A percentile compares a stretch with the other conserved stretches of the same genome.
Evolutionary conservation across 2,888 invertebrate genomes (phyloP).

Genomic region (Eurois occulta): DNA sequence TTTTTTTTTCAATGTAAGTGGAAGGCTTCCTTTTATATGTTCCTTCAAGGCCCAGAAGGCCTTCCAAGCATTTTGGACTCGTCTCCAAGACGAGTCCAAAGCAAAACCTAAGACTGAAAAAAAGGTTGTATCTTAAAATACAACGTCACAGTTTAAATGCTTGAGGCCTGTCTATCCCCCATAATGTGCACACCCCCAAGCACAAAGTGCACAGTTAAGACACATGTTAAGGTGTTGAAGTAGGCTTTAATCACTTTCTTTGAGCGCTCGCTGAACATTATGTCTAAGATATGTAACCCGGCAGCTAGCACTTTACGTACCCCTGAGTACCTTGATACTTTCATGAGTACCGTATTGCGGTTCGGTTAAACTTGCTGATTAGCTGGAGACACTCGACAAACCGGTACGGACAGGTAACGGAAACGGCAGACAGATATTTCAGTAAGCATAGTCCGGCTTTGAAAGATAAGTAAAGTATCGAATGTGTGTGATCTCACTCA

Average conservation of each 20-base stretch:
- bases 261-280: constrained; percentile 1
- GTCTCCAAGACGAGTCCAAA: too few relatives aligned
- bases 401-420: background rate
- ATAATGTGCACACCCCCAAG: background rate
- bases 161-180: background rate
- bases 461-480: background rate
- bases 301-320: constrained; percentile 14
- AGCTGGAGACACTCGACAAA: background rate
- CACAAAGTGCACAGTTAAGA: background rate
- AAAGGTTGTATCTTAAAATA: background rate
- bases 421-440: background rate
- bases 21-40: too few relatives aligned
- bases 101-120: background rate
- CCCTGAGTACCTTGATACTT: background rate
- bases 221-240: constrained; percentile 12
- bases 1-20: too few relatives aligned
- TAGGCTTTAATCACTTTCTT: constrained; percentile 24
- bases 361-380: background rate
- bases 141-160: background rate
- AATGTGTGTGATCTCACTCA: background rate
- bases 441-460: background rate
- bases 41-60: too few relatives aligned
- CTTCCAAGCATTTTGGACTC: too few relatives aligned
- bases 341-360: background rate
- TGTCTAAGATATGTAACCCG: constrained; percentile 25